Evolutionary conservation across 2,888 invertebrate species (phyloP).

Genomic region (Leucophenga montana): DNA sequence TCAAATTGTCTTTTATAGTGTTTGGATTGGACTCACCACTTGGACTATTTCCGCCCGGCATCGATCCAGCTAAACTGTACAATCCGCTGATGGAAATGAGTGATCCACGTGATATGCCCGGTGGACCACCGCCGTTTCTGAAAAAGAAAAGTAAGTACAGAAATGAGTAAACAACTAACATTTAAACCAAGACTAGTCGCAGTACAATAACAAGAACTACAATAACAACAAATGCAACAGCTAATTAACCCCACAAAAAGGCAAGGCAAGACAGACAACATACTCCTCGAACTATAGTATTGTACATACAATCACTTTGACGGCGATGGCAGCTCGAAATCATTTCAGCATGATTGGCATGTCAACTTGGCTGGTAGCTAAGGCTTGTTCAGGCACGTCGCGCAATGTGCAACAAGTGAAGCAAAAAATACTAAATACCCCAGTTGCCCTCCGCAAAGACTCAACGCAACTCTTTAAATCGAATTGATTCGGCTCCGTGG

Average conservation of each 20-base stretch:
- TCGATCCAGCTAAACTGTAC: slow-evolving; percentile 82
- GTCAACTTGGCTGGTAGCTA: slow-evolving; percentile 39
- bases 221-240: too few relatives aligned
- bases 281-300: slow-evolving; percentile 15
- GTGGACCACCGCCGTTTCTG: slow-evolving; percentile 80
- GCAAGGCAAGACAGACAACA: slow-evolving; percentile 14
- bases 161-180: slow-evolving; percentile 2
- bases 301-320: slow-evolving; percentile 21
- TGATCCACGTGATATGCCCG: slow-evolving; percentile 80
- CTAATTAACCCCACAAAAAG: slow-evolving; percentile 61
- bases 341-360: slow-evolving; percentile 63
- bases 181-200: slow-evolving; percentile 15
- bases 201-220: too few relatives aligned
- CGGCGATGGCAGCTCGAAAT: slow-evolving; percentile 41
- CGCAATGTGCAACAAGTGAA: slow-evolving; percentile 20
- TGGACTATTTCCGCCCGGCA: slow-evolving; percentile 83
- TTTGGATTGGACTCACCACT: slow-evolving; percentile 83
- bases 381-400: slow-evolving; percentile 47
- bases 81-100: slow-evolving; percentile 83
- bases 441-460: slow-evolving; percentile 13
- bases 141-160: slow-evolving; percentile 86
- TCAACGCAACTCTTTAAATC: not conserved
- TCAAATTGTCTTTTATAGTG: slow-evolving; percentile 74
- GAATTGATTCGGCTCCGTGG: slow-evolving; percentile 33
- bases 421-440: slow-evolving; percentile 11